These are phyloP conservation scores for Sisyra terminalis DNA, from an alignment of 2,888 invertebrate species.

Conservation along the genomic window DNA sequence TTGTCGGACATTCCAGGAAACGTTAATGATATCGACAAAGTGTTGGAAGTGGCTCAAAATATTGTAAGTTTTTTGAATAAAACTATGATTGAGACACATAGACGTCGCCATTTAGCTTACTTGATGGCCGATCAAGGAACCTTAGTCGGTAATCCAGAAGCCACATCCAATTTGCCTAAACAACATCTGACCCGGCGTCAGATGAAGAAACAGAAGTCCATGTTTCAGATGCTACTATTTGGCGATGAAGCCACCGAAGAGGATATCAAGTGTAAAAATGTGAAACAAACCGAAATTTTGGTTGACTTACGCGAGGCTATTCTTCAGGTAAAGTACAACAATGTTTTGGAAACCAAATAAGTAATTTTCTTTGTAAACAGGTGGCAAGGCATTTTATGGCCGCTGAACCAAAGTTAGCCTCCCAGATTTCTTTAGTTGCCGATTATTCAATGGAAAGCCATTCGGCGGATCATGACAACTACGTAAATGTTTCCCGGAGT, in stretches of 20 bases:
- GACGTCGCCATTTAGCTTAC: conserved; percentile 84
- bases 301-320: conserved; percentile 96
- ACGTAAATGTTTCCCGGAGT: conserved; percentile 80
- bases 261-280: conserved; percentile 86
- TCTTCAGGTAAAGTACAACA: conserved; percentile 58
- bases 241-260: conserved; percentile 65
- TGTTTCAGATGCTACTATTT: conserved; percentile 75
- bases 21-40: conserved; percentile 77
- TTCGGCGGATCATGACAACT: conserved; percentile 83
- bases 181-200: conserved; percentile 78
- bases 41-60: conserved; percentile 61
- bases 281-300: conserved; percentile 92
- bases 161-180: conserved; percentile 80
- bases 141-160: conserved; percentile 79
- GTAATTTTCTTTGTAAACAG: conserved; percentile 21
- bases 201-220: conserved; percentile 78
- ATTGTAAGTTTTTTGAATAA: conserved; percentile 72
- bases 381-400: conserved; percentile 87
- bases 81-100: conserved; percentile 72
- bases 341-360: too few species aligned
- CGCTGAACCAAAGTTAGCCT: conserved; percentile 70
- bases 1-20: conserved; percentile 90
- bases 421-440: conserved; percentile 66
- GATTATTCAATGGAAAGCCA: conserved; percentile 95
- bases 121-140: conserved; percentile 95